Evolutionary conservation across 2,797 vertebrate genomes (phyloP).

Genomic region (Labroides dimidiatus): DNA sequence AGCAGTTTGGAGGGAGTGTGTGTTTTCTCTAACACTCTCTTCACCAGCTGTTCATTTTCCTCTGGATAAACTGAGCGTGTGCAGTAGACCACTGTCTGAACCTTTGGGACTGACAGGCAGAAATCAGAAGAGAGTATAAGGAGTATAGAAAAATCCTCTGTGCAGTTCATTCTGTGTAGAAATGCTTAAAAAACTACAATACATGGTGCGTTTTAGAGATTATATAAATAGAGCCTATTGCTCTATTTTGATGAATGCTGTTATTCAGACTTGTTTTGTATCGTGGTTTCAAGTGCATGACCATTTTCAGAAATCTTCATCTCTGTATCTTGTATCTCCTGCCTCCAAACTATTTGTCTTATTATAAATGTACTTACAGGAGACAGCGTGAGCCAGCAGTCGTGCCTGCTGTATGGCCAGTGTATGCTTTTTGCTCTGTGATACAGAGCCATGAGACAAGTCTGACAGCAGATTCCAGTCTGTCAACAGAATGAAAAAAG

Average conservation of each 20-base stretch:
- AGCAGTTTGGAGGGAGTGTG: slow-evolving; percentile 79
- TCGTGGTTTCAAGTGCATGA: too few species aligned
- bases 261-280: too few species aligned
- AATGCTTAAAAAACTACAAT: too few species aligned
- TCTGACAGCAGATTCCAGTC: slow-evolving; percentile 89
- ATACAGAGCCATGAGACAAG: slow-evolving; percentile 84
- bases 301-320: too few species aligned
- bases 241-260: too few species aligned
- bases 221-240: too few species aligned
- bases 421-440: slow-evolving; percentile 82
- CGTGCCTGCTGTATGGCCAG: slow-evolving; percentile 84
- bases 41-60: slow-evolving; percentile 92
- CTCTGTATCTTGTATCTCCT: too few species aligned
- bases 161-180: neutral
- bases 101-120: slow-evolving; percentile 86
- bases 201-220: too few species aligned
- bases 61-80: slow-evolving; percentile 91
- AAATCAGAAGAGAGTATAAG: neutral
- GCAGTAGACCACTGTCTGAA: slow-evolving; percentile 91
- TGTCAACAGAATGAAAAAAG: slow-evolving; percentile 63
- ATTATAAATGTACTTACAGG: slow-evolving; percentile 82
- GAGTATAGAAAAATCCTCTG: neutral
- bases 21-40: slow-evolving; percentile 85
- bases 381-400: slow-evolving; percentile 87
- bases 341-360: too few species aligned